Evolutionary conservation across 2,888 invertebrate genomes (phyloP), one percentile per base, ranked within the genome.

Genomic region (Himalopsyche japonica): DNA sequence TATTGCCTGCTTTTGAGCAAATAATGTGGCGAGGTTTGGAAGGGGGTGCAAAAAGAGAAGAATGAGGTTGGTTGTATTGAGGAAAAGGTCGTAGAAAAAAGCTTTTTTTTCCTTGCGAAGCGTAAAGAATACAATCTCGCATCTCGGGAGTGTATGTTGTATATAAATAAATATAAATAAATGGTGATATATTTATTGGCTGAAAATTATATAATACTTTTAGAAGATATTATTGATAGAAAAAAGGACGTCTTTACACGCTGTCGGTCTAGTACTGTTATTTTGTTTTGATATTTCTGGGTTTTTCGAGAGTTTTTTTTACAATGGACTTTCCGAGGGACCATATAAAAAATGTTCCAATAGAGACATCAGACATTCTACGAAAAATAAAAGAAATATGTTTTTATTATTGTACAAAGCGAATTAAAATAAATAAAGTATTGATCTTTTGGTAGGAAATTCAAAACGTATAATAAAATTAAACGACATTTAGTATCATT

Each of bases 1-100:
- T 84, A 84, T 84, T 77, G 84, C 76, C 80, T 77, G 76, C 70
- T 81, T 48, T 43, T 49, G 78, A 81, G 79, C 77, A 84, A 84
- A 84, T 84, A 84, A 82, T 76, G 78, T 32, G 78, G 37, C 32
- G 30, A 78, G 30, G 78, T 49, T 32, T 82, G 82, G 32, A 83
- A 83, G 47, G 80, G n/a, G 57, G 80, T 47, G 37, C 8, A 34
- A 83, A 70, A 76, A 82, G 47, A 48, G 76, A 78, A 43, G 30
- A 48, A n/a, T 48, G 48, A 24, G 48, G 79, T 34, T 10, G 78
- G 78, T 78, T 78, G 78, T 47, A 37, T 37, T 78, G 78, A 43
- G 78, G 30, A 70, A 70, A 70, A 30, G 27, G 27, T 24, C 15
- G 15, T 3, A 12, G 12, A 15, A 27, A 70, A 30, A 70, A 70